Evolutionary conservation across 2,888 invertebrate species (phyloP).

Genomic region (Drosophila niveifrons): DNA sequence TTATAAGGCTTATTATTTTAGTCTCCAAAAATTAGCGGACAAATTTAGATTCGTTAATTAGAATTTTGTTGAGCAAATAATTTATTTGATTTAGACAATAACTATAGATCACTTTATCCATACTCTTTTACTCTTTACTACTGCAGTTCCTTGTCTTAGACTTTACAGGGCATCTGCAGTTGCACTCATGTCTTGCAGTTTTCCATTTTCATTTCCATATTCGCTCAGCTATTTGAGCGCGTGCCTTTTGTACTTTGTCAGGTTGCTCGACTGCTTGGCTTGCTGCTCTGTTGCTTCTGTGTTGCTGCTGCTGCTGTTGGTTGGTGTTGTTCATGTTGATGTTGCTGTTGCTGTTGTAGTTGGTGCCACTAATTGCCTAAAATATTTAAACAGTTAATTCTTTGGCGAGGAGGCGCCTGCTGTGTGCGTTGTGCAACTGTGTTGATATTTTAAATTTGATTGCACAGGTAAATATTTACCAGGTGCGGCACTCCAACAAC

Average conservation of each 20-base stretch:
- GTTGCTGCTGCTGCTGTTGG: not conserved
- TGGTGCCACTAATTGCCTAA: constrained; percentile 71
- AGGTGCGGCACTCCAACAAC: constrained; percentile 4
- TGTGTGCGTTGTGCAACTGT: constrained; percentile 24
- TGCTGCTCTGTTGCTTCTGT: constrained; percentile 1
- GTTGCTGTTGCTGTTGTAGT: constrained; percentile 16
- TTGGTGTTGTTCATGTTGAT: not conserved
- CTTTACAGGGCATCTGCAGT: constrained; percentile 10
- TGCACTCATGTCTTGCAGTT: constrained; percentile 7
- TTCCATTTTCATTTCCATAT: constrained; percentile 25
- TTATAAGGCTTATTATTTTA: no score
- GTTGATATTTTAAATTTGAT: constrained; percentile 75
- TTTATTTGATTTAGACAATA: no score
- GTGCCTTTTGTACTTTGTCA: constrained; percentile 36
- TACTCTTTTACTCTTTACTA: no score
- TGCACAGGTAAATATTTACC: constrained; percentile 72
- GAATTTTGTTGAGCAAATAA: no score
- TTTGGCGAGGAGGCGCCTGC: constrained; percentile 36
- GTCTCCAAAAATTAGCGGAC: no score
- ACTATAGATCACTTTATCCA: no score
- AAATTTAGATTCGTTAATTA: no score
- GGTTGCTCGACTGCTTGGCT: not conserved
- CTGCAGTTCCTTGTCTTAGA: not conserved
- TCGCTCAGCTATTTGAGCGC: constrained; percentile 21
- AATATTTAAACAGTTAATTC: constrained; percentile 76